Base-by-base conservation (phyloP, 2,113 vertebrate species). In the Tinamus guttatus region DNA sequence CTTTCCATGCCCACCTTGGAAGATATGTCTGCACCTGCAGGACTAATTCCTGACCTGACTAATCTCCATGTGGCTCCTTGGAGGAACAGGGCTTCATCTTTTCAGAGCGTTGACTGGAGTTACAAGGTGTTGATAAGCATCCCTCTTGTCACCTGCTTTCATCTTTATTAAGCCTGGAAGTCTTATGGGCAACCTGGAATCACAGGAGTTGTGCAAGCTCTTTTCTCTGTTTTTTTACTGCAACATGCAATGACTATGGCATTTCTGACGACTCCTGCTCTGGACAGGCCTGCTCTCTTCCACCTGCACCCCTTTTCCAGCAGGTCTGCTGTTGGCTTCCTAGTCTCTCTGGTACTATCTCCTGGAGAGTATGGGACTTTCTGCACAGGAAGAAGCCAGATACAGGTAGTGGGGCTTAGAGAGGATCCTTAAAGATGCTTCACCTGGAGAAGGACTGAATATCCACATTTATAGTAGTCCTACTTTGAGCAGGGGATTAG, bases 351-450 rank as follows among this genome's bases (percentile, higher is more conserved):
- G 25, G 25, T 28, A 54, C 51, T 52, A 15, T 8, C 7, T 47
- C 17, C 14, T 13, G 38, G 36, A 54, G 38, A 21, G 22, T 65
- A 64, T 3, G 2, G 11, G 32, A 62, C 15, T 10, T 67, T 40
- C 32, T 22, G 5, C n/a, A 56, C n/a, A 54, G 38, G 34, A 25
- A 85, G 54, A 69, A 58, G 20, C 5, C 77, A 24, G n/a, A 28
- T 24, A 11, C 20, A 59, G 60, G 4, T 59, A 64, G 14, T 38
- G 25, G 18, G 38, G 3, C 45, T 27, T 7, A n/a, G 22, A 76
- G 15, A 28, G 10, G 7, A 45, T 1, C 25, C 22, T 6, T 0
- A 1, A 43, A 85, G 63, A 38, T 1, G 11, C 22, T 67, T 52
- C 40, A 73, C 9, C 76, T 40, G 58, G 20, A 59, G 25, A 79